phyloP scores from a whole-genome alignment of 2,113 vertebrate genomes.

The Grantiella picta region DNA sequence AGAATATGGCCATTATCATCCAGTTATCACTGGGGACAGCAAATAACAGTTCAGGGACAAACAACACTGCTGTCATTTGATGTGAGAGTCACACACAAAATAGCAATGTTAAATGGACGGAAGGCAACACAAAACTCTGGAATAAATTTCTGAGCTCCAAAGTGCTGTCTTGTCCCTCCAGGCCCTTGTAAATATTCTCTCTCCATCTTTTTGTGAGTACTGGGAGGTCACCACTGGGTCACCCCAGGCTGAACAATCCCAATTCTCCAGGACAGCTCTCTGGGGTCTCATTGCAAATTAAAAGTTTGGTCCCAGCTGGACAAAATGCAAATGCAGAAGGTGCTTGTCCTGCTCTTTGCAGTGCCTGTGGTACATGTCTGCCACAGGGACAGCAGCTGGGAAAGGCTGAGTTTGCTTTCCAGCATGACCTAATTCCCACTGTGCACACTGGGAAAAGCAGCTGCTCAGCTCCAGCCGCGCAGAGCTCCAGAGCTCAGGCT shows the following conservation, averaged over 20 bases:
- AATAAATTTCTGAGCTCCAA: background rate
- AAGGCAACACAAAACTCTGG: background rate
- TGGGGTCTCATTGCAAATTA: background rate
- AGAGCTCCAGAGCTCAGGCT: background rate
- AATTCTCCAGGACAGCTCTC: background rate
- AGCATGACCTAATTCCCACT: background rate
- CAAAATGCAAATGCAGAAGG: background rate
- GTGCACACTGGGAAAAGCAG: background rate
- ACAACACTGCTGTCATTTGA: background rate
- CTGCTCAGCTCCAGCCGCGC: background rate
- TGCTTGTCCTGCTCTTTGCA: background rate
- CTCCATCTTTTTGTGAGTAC: background rate
- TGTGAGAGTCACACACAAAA: background rate
- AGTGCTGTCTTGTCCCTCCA: background rate
- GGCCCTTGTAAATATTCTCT: background rate
- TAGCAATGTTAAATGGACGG: background rate
- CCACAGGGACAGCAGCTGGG: background rate
- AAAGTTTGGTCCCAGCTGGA: background rate
- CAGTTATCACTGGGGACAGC: background rate
- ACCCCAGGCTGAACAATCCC: background rate
- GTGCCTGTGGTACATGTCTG: background rate
- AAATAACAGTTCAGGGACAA: background rate
- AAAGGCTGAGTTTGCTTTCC: background rate
- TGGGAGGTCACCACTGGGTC: background rate
- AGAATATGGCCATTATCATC: background rate